Percentiles rank a stretch among this genome's conserved stretches.
These are phyloP conservation scores for Lottia gigantea DNA, from an alignment of 2,888 invertebrate species.

Conservation along the genomic window DNA sequence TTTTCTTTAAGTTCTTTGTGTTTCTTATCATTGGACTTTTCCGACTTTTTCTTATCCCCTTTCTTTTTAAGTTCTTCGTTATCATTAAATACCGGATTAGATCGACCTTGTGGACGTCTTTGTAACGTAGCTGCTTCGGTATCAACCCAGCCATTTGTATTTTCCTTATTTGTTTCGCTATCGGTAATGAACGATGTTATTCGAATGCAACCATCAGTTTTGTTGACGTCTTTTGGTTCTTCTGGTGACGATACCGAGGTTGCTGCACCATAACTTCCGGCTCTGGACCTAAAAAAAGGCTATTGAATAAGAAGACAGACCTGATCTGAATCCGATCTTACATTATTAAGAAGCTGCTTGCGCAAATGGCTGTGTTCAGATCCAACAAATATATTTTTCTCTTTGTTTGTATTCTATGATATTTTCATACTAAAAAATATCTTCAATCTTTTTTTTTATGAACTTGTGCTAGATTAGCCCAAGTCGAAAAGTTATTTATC, in stretches of 20 bases:
- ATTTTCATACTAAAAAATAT: no score
- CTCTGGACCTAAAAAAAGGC: slow-evolving; percentile 15
- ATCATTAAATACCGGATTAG: slow-evolving; percentile 35
- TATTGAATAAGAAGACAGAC: neutral
- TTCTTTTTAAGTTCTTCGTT: slow-evolving; percentile 27
- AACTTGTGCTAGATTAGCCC: no score
- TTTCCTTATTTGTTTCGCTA: slow-evolving; percentile 18
- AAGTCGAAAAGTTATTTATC: no score
- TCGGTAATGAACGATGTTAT: slow-evolving; percentile 28
- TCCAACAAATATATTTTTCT: no score
- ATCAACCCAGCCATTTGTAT: slow-evolving; percentile 21
- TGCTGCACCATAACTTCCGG: slow-evolving; percentile 28
- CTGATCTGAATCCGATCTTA: neutral
- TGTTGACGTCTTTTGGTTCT: slow-evolving; percentile 25
- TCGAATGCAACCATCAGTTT: slow-evolving; percentile 28
- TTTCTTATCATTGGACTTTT: slow-evolving; percentile 6
- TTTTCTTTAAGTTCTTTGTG: slow-evolving; percentile 12
- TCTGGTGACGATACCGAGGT: slow-evolving; percentile 14
- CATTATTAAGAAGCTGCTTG: no score
- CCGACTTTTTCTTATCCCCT: neutral
- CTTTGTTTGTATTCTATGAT: no score
- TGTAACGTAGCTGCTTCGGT: slow-evolving; percentile 25
- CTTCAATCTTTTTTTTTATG: no score
- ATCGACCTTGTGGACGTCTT: slow-evolving; percentile 29
- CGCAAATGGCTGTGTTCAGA: no score